Evolutionary conservation across 2,797 vertebrate genomes (phyloP).

Genomic region (Lutjanus campechanus): DNA sequence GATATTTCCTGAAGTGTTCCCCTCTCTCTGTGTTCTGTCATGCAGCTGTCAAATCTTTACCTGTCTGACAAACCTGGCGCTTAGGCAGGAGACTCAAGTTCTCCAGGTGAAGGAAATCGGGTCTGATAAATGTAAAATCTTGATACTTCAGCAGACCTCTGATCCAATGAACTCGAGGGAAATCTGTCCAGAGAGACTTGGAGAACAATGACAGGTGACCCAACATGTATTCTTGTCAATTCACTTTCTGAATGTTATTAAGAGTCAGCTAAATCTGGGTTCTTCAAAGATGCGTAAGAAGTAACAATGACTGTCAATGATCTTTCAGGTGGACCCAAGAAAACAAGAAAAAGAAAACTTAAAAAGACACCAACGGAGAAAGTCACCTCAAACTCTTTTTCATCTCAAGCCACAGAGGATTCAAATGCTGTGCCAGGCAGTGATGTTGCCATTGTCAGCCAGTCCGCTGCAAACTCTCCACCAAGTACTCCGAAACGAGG

Average conservation of each 20-base stretch:
- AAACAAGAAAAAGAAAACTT: conserved; percentile 42
- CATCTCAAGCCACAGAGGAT: conserved; percentile 12
- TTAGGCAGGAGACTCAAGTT: neutral
- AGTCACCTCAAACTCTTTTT: neutral
- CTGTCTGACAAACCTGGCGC: neutral
- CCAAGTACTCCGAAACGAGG: conserved; percentile 54
- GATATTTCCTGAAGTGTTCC: neutral
- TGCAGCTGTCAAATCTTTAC: neutral
- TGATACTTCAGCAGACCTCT: neutral
- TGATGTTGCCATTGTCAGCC: neutral
- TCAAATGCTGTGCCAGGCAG: neutral
- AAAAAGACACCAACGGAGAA: conserved; percentile 7
- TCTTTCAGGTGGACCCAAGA: conserved; percentile 51
- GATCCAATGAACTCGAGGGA: conserved; percentile 21
- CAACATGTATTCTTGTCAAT: neutral
- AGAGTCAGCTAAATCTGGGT: neutral
- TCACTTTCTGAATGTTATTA: neutral
- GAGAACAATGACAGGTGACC: conserved; percentile 62
- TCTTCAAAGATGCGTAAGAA: neutral
- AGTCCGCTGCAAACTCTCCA: neutral
- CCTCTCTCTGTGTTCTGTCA: no score
- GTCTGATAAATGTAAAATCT: neutral
- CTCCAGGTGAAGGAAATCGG: neutral
- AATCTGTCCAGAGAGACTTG: neutral
- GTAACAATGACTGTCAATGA: neutral